Base-by-base conservation (phyloP, 2,888 invertebrate genomes). In the Plagodis dolabraria region DNA sequence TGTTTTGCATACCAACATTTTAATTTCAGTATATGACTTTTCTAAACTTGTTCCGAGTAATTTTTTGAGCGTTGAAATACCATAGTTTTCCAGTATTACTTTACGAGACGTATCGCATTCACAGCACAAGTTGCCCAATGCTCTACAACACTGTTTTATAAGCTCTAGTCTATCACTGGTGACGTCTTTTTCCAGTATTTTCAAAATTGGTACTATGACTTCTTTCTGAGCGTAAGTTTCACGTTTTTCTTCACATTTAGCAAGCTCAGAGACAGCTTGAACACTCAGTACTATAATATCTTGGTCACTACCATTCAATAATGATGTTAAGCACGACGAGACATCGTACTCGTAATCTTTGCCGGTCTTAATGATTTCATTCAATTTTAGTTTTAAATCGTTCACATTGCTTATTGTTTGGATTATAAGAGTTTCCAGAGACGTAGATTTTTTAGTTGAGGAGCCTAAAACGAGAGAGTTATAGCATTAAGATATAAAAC, bases 91-190 rank as follows among this genome's bases (percentile, higher is more conserved):
- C 1, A 87, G 73, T 42, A 95, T 91, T 53, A 93, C 80, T 61
- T 93, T 93, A 65, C 95, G 92, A 12, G 95, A 94, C 73, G 93
- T 92, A 90, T 97, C 96, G 89, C 97, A 97, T 79, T 98, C 96
- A 82, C 96, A 98, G 82, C 97, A 97, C 77, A 98, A 95, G 85
- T 98, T 98, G 42, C 97, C 98, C 33, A 98, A 89, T 5, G 97
- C 97, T 74, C 98, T 94, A 70, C 96, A 96, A 44, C 95, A 94
- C 79, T 98, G 97, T 68, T 95, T 95, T 7, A 95, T 87, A 53
- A 95, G 81, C 65, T 95, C 94, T 63, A 93, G 77, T 60, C 86
- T 87, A 9, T 94, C 87, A 12, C 72, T 44, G 42, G 76, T 78
- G 5, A 79, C 63, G 43, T 88, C 86, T 68, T 74, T 84, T 8